phyloP scores from a whole-genome alignment of 2,888 invertebrate genomes.

The Trisateles emortualis region DNA sequence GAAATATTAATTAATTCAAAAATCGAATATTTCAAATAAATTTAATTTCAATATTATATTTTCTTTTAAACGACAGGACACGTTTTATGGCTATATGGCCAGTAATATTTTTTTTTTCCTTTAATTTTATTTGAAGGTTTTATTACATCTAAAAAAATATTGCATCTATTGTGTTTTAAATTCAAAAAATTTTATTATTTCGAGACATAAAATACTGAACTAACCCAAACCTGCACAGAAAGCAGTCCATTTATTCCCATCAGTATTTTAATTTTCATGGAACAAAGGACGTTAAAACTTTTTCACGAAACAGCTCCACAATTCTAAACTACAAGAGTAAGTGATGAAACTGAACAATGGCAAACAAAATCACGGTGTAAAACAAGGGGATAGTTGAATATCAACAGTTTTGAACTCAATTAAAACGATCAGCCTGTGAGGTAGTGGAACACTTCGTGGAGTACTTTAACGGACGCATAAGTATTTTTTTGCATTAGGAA shows the following conservation, averaged over 20 bases:
- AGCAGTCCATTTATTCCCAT: not conserved
- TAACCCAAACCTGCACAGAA: too few species aligned
- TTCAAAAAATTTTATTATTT: too few species aligned
- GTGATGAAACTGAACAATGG: conserved; percentile 30
- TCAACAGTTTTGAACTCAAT: conserved; percentile 68
- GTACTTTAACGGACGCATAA: not conserved
- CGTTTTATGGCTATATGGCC: too few species aligned
- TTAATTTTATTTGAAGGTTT: too few species aligned
- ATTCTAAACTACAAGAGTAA: not conserved
- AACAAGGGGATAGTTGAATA: conserved; percentile 37
- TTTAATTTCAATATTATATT: too few species aligned
- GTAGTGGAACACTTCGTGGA: conserved; percentile 48
- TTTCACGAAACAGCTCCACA: not conserved
- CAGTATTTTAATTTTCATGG: not conserved
- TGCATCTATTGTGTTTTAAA: too few species aligned
- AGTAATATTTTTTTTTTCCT: too few species aligned
- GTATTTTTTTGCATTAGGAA: not conserved
- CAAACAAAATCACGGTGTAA: conserved; percentile 36
- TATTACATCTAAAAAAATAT: too few species aligned
- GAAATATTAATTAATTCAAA: too few species aligned
- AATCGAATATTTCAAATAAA: too few species aligned
- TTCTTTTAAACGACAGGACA: too few species aligned
- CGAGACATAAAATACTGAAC: too few species aligned
- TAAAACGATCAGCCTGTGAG: conserved; percentile 56
- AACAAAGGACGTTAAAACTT: not conserved